phyloP scores from a whole-genome alignment of 2,113 vertebrate species.

The Otocyon megalotis region DNA sequence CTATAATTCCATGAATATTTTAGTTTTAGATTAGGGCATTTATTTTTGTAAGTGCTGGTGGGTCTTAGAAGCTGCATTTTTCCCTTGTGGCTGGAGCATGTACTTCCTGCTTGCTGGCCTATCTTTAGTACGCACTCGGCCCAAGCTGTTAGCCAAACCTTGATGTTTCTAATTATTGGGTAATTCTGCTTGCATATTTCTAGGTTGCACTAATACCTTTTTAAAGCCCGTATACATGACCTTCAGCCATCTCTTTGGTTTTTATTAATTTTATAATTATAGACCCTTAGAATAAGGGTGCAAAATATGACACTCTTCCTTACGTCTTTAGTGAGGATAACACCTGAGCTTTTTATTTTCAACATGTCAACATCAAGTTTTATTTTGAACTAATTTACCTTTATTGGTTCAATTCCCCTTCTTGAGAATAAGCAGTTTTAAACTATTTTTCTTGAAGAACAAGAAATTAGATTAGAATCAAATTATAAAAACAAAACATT shows the following conservation, averaged over 20 bases:
- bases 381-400: slow-evolving; percentile 43
- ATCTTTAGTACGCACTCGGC: slow-evolving; percentile 6
- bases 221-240: neutral
- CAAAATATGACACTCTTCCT: neutral
- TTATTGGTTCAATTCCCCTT: slow-evolving; percentile 54
- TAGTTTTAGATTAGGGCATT: slow-evolving; percentile 70
- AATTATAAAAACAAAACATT: slow-evolving; percentile 47
- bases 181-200: slow-evolving; percentile 51
- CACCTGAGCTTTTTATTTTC: slow-evolving; percentile 38
- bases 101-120: slow-evolving; percentile 52
- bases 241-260: slow-evolving; percentile 9
- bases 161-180: slow-evolving; percentile 64
- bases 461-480: slow-evolving; percentile 54
- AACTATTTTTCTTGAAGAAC: slow-evolving; percentile 47
- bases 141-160: slow-evolving; percentile 39
- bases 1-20: slow-evolving; percentile 66
- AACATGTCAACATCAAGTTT: slow-evolving; percentile 8
- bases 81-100: slow-evolving; percentile 21
- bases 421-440: slow-evolving; percentile 57
- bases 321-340: slow-evolving; percentile 38
- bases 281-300: slow-evolving; percentile 30
- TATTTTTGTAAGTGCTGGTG: slow-evolving; percentile 52
- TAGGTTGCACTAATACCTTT: slow-evolving; percentile 26
- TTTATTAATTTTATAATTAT: slow-evolving; percentile 65
- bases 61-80: slow-evolving; percentile 54